These are phyloP conservation scores for Willisornis vidua DNA, from an alignment of 2,113 vertebrate species.

Conservation along the genomic window DNA sequence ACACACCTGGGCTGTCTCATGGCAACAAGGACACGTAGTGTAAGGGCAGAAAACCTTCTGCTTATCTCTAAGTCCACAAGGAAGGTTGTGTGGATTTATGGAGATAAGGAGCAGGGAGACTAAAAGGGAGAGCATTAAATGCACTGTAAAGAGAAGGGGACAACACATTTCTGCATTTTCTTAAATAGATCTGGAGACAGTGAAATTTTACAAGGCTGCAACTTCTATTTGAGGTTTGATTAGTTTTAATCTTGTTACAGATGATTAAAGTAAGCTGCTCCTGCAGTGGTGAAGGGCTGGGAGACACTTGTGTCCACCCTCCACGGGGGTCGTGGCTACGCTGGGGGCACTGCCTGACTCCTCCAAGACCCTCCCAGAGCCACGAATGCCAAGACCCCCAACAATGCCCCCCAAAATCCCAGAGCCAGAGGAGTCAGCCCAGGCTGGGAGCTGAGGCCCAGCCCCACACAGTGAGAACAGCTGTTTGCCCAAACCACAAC, in stretches of 20 bases:
- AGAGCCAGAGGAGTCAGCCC: neutral
- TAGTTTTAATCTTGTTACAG: neutral
- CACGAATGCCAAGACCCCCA: accelerated
- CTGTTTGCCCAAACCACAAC: neutral
- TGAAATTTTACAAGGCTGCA: neutral
- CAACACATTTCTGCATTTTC: accelerated
- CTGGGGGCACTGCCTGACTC: no score
- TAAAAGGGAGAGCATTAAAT: accelerated
- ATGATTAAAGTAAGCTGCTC: neutral
- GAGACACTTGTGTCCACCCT: neutral
- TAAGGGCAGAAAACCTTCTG: neutral
- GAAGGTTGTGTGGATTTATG: neutral
- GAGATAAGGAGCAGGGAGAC: neutral
- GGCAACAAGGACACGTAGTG: neutral
- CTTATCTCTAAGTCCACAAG: neutral
- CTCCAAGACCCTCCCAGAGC: neutral
- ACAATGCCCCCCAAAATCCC: neutral
- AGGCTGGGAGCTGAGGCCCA: accelerated
- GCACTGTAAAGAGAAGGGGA: accelerated
- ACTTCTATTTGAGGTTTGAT: neutral
- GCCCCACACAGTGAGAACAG: accelerated
- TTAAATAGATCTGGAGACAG: neutral
- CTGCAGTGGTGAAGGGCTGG: accelerated
- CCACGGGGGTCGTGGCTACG: neutral
- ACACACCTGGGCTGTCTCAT: neutral